A percentile compares a stretch with the other conserved stretches of the same genome.
Conservation (phyloP, 2,113 vertebrate genomes). For the Cyprinodon variegatus region DNA sequence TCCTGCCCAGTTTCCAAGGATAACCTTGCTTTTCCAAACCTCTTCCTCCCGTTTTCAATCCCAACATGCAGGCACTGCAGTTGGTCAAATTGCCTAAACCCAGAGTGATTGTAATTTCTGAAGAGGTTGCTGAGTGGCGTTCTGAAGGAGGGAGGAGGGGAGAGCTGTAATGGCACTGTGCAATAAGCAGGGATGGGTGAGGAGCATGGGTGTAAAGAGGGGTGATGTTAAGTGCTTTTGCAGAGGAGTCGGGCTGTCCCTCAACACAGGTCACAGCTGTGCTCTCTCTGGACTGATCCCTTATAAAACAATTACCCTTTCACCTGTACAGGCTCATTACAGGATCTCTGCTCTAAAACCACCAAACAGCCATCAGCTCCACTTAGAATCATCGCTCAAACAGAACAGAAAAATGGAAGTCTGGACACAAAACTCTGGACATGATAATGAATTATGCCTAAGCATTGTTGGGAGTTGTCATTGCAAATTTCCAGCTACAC, state of each 20-base stretch:
- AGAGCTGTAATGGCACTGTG: constrained; percentile 63
- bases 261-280: constrained; percentile 57
- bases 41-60: constrained; percentile 53
- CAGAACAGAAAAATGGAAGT: constrained; percentile 8
- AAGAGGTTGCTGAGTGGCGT: constrained; percentile 78
- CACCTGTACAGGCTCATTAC: constrained; percentile 83
- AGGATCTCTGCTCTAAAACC: constrained; percentile 48
- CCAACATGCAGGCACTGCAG: constrained; percentile 68
- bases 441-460: neutral
- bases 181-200: constrained; percentile 47
- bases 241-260: constrained; percentile 70
- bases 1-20: constrained; percentile 59
- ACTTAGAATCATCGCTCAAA: constrained; percentile 10
- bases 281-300: constrained; percentile 84
- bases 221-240: constrained; percentile 77
- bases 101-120: constrained; percentile 81
- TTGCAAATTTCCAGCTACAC: neutral
- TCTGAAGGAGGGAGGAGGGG: constrained; percentile 67
- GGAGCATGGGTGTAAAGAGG: constrained; percentile 45
- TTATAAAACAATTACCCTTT: constrained; percentile 93
- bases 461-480: neutral
- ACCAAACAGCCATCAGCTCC: constrained; percentile 22
- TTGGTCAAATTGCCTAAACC: constrained; percentile 82
- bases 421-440: constrained; percentile 1
- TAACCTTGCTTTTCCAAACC: constrained; percentile 56